Conservation (phyloP, 2,888 invertebrate species). For the Timandra comae region DNA sequence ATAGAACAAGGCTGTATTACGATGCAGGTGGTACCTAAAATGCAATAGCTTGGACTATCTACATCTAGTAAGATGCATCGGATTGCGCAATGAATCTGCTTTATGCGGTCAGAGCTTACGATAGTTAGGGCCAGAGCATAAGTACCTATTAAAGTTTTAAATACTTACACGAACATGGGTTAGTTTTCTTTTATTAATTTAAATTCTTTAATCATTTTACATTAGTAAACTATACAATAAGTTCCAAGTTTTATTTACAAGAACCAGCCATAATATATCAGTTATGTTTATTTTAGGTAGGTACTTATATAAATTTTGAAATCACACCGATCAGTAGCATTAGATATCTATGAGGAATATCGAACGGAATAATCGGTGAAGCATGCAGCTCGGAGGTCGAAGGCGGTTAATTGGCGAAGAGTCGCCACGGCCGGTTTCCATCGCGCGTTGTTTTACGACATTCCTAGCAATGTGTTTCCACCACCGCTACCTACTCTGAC, state of each 20-base stretch:
- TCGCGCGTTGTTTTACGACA: slow-evolving; percentile 59
- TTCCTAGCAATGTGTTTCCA: slow-evolving; percentile 45
- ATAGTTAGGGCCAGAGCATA: too few relatives aligned
- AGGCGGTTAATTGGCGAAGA: slow-evolving; percentile 71
- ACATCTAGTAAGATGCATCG: slow-evolving; percentile 23
- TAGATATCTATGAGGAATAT: slow-evolving; percentile 47
- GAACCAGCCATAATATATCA: too few relatives aligned
- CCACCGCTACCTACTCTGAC: slow-evolving; percentile 26
- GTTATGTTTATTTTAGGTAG: too few relatives aligned
- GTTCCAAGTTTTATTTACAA: too few relatives aligned
- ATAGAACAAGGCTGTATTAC: slow-evolving; percentile 12
- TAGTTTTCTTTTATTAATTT: too few relatives aligned
- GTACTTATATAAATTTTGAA: too few relatives aligned
- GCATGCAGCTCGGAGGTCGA: slow-evolving; percentile 59
- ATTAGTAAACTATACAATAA: too few relatives aligned
- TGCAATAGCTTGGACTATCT: slow-evolving; percentile 18
- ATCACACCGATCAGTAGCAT: too few relatives aligned
- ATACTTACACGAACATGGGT: too few relatives aligned
- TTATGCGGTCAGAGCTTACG: slow-evolving; percentile 8
- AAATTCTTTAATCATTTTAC: too few relatives aligned
- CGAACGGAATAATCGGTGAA: slow-evolving; percentile 36
- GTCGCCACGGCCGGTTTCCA: slow-evolving; percentile 57
- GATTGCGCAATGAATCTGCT: slow-evolving; percentile 26
- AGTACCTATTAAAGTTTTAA: too few relatives aligned
- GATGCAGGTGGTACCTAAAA: slow-evolving; percentile 12